These are phyloP conservation scores for Seira ritae DNA, from an alignment of 2,888 invertebrate species.

Conservation along the genomic window DNA sequence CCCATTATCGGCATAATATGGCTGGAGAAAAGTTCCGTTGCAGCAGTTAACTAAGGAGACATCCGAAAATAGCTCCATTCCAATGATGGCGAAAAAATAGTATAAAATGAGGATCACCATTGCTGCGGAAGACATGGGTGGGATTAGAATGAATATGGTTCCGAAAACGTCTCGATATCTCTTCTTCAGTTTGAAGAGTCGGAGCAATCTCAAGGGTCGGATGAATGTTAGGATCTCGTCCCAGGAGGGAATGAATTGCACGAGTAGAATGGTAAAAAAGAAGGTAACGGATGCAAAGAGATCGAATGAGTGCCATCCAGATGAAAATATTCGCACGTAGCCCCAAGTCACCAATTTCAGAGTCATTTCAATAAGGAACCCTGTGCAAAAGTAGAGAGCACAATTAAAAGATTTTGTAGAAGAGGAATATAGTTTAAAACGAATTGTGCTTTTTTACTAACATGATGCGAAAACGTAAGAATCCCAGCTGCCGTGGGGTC, in stretches of 20 bases:
- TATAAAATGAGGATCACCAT: conserved; percentile 78
- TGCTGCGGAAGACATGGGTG: conserved; percentile 88
- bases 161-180: conserved; percentile 85
- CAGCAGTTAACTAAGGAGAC: conserved; percentile 88
- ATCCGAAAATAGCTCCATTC: conserved; percentile 90
- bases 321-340: conserved; percentile 83
- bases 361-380: conserved; percentile 85
- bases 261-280: conserved; percentile 71
- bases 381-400: conserved; percentile 76
- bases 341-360: conserved; percentile 86
- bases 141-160: conserved; percentile 86
- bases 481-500: conserved; percentile 86
- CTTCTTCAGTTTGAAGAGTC: conserved; percentile 74
- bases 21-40: conserved; percentile 73
- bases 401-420: neutral
- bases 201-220: conserved; percentile 80
- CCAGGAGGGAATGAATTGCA: conserved; percentile 66
- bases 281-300: conserved; percentile 81
- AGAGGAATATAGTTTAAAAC: conserved; percentile 9
- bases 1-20: conserved; percentile 78
- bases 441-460: conserved; percentile 76
- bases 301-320: conserved; percentile 92
- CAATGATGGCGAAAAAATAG: conserved; percentile 92
- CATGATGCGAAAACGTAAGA: conserved; percentile 83
- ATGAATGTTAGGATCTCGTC: conserved; percentile 81